Conservation (phyloP, 2,888 invertebrate genomes). For the Clistopyga incitator region DNA sequence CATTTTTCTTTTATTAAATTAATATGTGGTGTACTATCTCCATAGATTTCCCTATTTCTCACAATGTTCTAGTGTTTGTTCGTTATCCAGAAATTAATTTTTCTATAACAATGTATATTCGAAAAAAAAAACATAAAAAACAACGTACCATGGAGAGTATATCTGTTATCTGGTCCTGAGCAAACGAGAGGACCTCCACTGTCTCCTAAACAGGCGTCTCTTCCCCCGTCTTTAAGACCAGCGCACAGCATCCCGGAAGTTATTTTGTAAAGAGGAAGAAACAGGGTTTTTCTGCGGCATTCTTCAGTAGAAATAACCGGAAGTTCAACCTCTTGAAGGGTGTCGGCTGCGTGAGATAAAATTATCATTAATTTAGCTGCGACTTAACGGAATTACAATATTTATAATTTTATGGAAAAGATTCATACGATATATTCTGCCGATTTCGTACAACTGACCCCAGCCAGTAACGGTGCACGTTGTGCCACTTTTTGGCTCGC, state of each 20-base stretch:
- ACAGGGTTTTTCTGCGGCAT: slow-evolving; percentile 90
- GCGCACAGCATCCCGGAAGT: slow-evolving; percentile 94
- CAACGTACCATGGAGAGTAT: slow-evolving; percentile 78
- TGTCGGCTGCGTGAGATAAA: slow-evolving; percentile 87
- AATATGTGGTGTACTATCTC: too few relatives aligned
- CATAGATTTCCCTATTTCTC: too few relatives aligned
- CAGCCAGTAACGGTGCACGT: slow-evolving; percentile 92
- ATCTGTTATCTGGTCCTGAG: slow-evolving; percentile 86
- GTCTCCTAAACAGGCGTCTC: slow-evolving; percentile 93
- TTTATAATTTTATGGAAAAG: slow-evolving; percentile 4
- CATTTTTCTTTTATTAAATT: too few relatives aligned
- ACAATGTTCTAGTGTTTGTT: too few relatives aligned
- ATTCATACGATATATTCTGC: slow-evolving; percentile 91
- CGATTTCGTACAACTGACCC: slow-evolving; percentile 93
- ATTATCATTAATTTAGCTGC: not conserved
- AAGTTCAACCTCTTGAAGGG: slow-evolving; percentile 92
- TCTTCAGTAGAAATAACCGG: slow-evolving; percentile 92
- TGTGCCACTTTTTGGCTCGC: slow-evolving; percentile 87
- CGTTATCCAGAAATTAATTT: too few relatives aligned
- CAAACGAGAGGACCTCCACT: slow-evolving; percentile 93
- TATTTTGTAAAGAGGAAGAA: slow-evolving; percentile 90
- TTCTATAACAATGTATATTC: too few relatives aligned
- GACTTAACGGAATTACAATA: not conserved
- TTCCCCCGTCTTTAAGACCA: slow-evolving; percentile 91
- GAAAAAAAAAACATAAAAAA: too few relatives aligned